phyloP scores from a whole-genome alignment of 2,797 vertebrate species.

The Spatula clypeata region DNA sequence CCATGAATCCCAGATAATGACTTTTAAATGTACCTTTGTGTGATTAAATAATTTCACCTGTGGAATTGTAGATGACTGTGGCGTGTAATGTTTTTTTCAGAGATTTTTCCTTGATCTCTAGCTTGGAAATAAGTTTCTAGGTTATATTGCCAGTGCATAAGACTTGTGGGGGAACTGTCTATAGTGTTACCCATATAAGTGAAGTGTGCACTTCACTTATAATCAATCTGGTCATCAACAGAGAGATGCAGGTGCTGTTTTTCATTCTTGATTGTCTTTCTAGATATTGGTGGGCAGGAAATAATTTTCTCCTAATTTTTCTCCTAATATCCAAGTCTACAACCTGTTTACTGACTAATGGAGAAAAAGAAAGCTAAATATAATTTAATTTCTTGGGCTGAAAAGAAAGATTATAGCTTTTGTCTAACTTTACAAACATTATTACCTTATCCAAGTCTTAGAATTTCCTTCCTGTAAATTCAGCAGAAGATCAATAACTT shows the following conservation, averaged over 20 bases:
- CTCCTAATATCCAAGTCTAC: not conserved
- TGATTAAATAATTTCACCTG: not conserved
- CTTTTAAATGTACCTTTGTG: not conserved
- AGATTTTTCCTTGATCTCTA: not conserved
- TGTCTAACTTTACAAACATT: not conserved
- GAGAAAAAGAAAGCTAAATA: not conserved
- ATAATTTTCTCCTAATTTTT: not conserved
- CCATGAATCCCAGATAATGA: not conserved
- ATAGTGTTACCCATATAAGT: not conserved
- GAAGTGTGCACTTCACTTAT: not conserved
- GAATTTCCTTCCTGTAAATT: not conserved
- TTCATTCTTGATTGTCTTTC: not conserved
- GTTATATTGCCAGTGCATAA: not conserved
- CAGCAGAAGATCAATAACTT: not conserved
- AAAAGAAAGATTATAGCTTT: not conserved
- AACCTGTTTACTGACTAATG: not conserved
- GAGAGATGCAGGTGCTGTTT: not conserved
- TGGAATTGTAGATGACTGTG: not conserved
- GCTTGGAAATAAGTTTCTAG: not conserved
- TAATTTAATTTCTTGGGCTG: not conserved
- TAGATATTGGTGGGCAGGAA: not conserved
- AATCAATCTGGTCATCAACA: not conserved
- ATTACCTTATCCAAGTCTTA: not conserved
- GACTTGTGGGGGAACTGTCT: not conserved
- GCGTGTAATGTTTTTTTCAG: not conserved